Conservation (phyloP, 1,140 invertebrate species). For the Aradophagus sp. region DNA sequence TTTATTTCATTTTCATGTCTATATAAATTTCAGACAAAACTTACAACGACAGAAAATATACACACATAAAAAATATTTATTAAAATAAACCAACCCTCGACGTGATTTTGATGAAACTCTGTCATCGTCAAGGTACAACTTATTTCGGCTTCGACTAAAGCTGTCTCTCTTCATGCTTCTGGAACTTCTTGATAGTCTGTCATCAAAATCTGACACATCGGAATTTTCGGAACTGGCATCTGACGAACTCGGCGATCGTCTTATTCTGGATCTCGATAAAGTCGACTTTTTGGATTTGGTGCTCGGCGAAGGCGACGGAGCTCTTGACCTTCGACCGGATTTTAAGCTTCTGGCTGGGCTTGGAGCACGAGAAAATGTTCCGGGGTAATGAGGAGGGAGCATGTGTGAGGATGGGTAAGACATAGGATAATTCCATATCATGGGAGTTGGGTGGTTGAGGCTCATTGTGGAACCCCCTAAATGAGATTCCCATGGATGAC, state of each 20-base stretch:
- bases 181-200: constrained; percentile 74
- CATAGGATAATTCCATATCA: constrained; percentile 69
- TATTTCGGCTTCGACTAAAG: constrained; percentile 57
- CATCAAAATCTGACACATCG: constrained; percentile 76
- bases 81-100: constrained; percentile 58
- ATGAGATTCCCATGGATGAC: constrained; percentile 63
- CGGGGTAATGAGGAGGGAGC: constrained; percentile 73
- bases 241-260: constrained; percentile 70
- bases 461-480: constrained; percentile 71
- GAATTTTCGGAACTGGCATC: constrained; percentile 75
- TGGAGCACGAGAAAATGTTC: constrained; percentile 66
- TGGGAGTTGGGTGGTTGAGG: constrained; percentile 63
- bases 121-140: constrained; percentile 67
- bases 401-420: constrained; percentile 72
- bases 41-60: too few relatives aligned
- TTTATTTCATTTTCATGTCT: too few relatives aligned
- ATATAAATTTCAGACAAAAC: constrained; percentile 26
- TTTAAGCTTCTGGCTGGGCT: constrained; percentile 73
- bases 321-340: constrained; percentile 74
- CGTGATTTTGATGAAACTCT: constrained; percentile 56
- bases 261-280: constrained; percentile 66
- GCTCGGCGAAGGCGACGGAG: constrained; percentile 82
- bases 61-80: too few relatives aligned
- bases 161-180: constrained; percentile 62
- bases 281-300: constrained; percentile 80